A percentile compares a stretch with the other conserved stretches of the same genome.
phyloP scores from a whole-genome alignment of 2,888 invertebrate genomes.

The Alentia gelatinosa region DNA sequence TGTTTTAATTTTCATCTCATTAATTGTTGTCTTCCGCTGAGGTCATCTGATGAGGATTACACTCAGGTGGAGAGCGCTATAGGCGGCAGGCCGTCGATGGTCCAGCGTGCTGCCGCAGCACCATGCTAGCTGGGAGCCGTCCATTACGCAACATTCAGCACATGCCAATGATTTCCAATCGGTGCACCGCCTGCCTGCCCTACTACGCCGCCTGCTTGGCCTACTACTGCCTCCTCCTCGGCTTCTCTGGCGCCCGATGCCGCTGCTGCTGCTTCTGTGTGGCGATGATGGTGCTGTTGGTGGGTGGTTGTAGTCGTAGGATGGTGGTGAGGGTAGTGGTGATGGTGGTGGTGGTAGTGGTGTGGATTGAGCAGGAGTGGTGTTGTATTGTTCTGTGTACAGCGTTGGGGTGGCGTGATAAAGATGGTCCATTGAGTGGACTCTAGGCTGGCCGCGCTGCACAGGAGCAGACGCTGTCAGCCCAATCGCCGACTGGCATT shows the following conservation, averaged over 20 bases:
- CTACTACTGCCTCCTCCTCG: not conserved
- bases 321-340: not conserved
- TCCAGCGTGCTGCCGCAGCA: not conserved
- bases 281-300: not conserved
- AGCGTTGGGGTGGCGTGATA: not conserved
- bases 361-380: not conserved
- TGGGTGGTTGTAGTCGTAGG: not conserved
- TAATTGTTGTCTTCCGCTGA: no score
- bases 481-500: not conserved
- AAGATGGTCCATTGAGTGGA: constrained; percentile 10
- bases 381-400: constrained; percentile 28
- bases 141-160: constrained; percentile 53
- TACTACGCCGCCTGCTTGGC: not conserved
- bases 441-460: not conserved
- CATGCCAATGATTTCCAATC: constrained; percentile 54
- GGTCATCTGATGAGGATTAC: not conserved
- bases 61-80: not conserved
- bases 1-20: no score
- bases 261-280: not conserved
- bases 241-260: not conserved
- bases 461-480: not conserved
- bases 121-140: constrained; percentile 16
- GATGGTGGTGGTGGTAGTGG: not conserved
- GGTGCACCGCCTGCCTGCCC: constrained; percentile 20
- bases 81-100: not conserved